Percentiles rank a stretch among this genome's conserved stretches.
Evolutionary conservation across 1,140 invertebrate species (phyloP).

Genomic region (Heliothis subflexa): DNA sequence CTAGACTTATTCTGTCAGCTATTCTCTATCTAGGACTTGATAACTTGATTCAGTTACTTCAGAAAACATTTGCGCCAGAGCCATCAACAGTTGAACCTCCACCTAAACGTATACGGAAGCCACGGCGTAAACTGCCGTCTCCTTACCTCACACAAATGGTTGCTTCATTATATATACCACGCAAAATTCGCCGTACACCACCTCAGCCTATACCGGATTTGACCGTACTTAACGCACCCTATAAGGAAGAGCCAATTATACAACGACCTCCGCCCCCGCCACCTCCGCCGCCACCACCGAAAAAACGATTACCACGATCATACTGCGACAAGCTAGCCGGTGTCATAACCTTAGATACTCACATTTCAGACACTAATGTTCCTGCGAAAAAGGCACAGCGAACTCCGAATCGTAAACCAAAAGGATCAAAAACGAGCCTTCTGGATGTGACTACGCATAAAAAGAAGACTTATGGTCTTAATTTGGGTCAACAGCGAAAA

Average conservation of each 20-base stretch:
- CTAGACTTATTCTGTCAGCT: constrained; percentile 71
- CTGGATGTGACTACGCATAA: constrained; percentile 52
- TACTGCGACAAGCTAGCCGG: constrained; percentile 75
- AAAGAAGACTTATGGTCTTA: constrained; percentile 71
- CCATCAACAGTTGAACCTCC: constrained; percentile 36
- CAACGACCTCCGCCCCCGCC: constrained; percentile 66
- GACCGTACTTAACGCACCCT: constrained; percentile 72
- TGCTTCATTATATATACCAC: constrained; percentile 64
- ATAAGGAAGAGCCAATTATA: constrained; percentile 69
- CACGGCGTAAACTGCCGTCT: constrained; percentile 56
- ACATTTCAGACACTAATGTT: constrained; percentile 62
- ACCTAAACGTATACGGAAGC: constrained; percentile 28
- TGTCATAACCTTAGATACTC: constrained; percentile 62
- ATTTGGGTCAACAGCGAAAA: constrained; percentile 45
- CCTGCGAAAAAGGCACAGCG: constrained; percentile 61
- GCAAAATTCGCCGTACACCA: constrained; percentile 56
- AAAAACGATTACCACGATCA: constrained; percentile 64
- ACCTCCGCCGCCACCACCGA: constrained; percentile 71
- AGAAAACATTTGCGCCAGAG: constrained; percentile 65
- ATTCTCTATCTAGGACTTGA: constrained; percentile 75
- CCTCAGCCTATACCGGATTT: constrained; percentile 72
- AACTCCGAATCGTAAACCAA: constrained; percentile 52
- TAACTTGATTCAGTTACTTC: constrained; percentile 65
- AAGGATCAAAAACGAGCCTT: constrained; percentile 63
- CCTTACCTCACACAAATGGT: constrained; percentile 75